Conservation (phyloP, 2,113 vertebrate species). For the Erythrocercus mccallii region DNA sequence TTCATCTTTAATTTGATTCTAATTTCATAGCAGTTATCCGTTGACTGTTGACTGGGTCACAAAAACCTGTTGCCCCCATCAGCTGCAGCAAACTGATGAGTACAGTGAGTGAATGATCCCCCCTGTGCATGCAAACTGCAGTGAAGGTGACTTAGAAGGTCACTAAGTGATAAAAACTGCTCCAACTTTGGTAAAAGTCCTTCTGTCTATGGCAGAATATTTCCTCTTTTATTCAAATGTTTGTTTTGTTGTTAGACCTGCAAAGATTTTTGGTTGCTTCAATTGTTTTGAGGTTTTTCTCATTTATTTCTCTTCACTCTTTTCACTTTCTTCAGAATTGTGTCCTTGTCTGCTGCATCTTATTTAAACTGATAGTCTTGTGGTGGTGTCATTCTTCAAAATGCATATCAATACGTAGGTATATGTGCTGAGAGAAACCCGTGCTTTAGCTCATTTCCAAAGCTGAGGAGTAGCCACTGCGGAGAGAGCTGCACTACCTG, state of each 20-base stretch:
- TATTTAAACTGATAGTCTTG: background rate
- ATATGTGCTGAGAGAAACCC: background rate
- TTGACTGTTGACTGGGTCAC: background rate
- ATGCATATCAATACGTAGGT: rapidly evolving
- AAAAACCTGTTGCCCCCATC: background rate
- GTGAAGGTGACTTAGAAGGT: background rate
- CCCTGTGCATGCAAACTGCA: background rate
- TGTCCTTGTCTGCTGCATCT: background rate
- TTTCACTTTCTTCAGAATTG: background rate
- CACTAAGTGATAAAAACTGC: background rate
- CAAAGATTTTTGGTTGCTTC: background rate
- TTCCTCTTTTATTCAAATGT: background rate
- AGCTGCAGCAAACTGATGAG: background rate
- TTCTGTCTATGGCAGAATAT: background rate
- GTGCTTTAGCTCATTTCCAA: background rate
- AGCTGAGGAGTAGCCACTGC: background rate
- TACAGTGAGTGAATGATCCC: background rate
- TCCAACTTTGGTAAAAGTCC: background rate
- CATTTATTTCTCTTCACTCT: background rate
- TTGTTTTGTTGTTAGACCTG: background rate
- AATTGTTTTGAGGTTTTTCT: background rate
- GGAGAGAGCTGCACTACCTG: too few relatives aligned
- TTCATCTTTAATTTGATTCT: background rate
- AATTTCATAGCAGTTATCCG: background rate
- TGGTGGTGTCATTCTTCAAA: background rate